A percentile compares a stretch with the other conserved stretches of the same genome.
Evolutionary conservation across 2,113 vertebrate genomes (phyloP).

Genomic region (Phalacrocorax carbo): DNA sequence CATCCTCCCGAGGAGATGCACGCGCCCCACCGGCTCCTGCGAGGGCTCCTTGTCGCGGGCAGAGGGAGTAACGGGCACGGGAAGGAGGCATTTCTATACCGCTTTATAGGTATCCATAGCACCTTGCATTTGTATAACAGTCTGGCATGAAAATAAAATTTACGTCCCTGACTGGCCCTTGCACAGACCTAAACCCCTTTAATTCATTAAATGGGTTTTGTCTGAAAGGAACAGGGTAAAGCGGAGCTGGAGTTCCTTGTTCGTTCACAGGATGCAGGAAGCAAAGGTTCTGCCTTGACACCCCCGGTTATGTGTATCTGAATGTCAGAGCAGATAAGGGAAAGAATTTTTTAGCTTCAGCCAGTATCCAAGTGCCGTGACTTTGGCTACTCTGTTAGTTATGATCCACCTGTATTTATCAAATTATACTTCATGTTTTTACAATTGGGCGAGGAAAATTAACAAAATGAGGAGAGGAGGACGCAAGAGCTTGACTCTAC

Average conservation of each 20-base stretch:
- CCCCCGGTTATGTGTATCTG: background rate
- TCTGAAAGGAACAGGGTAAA: background rate
- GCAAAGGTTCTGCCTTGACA: background rate
- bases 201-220: background rate
- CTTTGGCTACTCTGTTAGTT: background rate
- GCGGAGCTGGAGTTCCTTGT: background rate
- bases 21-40: fast-evolving
- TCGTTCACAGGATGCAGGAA: background rate
- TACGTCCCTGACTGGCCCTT: fast-evolving
- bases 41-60: fast-evolving
- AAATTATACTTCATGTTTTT: background rate
- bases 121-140: fast-evolving
- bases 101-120: fast-evolving
- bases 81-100: background rate
- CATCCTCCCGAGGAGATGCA: background rate
- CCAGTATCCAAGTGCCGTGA: background rate
- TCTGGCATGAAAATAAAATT: background rate
- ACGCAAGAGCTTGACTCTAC: background rate
- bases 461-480: background rate
- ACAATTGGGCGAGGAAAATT: background rate
- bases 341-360: background rate
- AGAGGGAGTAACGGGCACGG: background rate
- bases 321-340: background rate
- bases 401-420: background rate
- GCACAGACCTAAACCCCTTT: background rate